Evolutionary conservation across 2,888 invertebrate genomes (phyloP), one percentile per base, ranked within the genome.

Genomic region (Drosophila pegasa): DNA sequence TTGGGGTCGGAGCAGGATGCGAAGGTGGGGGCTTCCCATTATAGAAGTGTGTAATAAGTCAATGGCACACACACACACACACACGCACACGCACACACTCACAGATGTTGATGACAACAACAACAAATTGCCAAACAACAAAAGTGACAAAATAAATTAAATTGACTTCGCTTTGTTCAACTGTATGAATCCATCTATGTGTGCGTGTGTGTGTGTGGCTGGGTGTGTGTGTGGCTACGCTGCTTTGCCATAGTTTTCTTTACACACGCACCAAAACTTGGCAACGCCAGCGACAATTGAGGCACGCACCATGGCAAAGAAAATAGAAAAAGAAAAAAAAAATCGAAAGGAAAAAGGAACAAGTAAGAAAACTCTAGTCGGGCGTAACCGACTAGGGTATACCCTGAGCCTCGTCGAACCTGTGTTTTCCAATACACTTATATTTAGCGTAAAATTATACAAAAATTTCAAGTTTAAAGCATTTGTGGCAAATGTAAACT

Each of bases 121-220:
- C 65, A 61, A 66, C 64, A 75, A 71, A 70, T 62, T 68, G 71
- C 33, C 68, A 76, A 80, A 82, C 78, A 83, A 77, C 77, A 84
- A 80, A 80, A 85, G 82, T 85, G 85, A 75, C 80, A 87, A 85
- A 84, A 84, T 87, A 84, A 84, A 87, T 83, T 87, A 87, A 83
- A 83, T 83, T 83, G 68, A 81, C 81, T 86, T 76, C 74, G 74
- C 70, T 70, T 73, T 81, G 76, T 78, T 80, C 58, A 40, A 20
- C 56, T 50, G 16, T 43, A 41, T 45, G 38, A 25, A 16, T 43
- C 27, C 18, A 14, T 38, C 41, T 22, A 14, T 18, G 12, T 41
- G 16, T 27, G 47, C 38, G 22, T 29, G 54, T 22, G 16, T 16
- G 41, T 25, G 40, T 20, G 40, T 33, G 20, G 12, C 27, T 20